Percentiles rank a stretch among this genome's conserved stretches.
Evolutionary conservation across 1,140 invertebrate species (phyloP).

Genomic region (Drosophila nannoptera): DNA sequence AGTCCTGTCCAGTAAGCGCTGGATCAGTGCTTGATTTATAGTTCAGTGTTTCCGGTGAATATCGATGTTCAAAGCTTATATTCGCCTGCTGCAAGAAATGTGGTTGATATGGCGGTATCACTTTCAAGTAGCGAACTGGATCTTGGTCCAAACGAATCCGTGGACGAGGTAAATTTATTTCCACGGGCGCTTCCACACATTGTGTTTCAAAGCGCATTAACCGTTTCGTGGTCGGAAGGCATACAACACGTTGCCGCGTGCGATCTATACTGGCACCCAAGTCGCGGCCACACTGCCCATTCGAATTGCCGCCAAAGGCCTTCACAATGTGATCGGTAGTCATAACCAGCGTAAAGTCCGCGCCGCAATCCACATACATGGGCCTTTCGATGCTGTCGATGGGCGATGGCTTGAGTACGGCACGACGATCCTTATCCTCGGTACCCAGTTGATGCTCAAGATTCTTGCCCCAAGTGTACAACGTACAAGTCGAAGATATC

Average conservation of each 20-base stretch:
- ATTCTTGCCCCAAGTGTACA: constrained; percentile 85
- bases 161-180: constrained; percentile 74
- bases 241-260: constrained; percentile 70
- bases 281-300: constrained; percentile 80
- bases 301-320: constrained; percentile 84
- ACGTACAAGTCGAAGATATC: constrained; percentile 81
- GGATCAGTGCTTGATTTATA: constrained; percentile 72
- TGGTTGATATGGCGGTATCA: constrained; percentile 72
- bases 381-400: constrained; percentile 75
- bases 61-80: constrained; percentile 62
- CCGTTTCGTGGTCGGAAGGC: constrained; percentile 73
- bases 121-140: constrained; percentile 73
- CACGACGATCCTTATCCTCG: constrained; percentile 80
- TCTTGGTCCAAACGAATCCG: constrained; percentile 69
- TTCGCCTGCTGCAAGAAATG: constrained; percentile 71
- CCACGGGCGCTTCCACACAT: constrained; percentile 71
- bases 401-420: constrained; percentile 76
- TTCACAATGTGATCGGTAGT: constrained; percentile 81
- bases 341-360: constrained; percentile 82
- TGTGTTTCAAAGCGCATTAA: constrained; percentile 76
- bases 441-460: constrained; percentile 85
- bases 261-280: constrained; percentile 66
- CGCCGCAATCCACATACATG: constrained; percentile 81
- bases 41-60: constrained; percentile 51
- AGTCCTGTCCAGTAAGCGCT: constrained; percentile 67